These are phyloP conservation scores for Papilio polyxenes DNA, from an alignment of 1,140 invertebrate genomes.

Conservation along the genomic window DNA sequence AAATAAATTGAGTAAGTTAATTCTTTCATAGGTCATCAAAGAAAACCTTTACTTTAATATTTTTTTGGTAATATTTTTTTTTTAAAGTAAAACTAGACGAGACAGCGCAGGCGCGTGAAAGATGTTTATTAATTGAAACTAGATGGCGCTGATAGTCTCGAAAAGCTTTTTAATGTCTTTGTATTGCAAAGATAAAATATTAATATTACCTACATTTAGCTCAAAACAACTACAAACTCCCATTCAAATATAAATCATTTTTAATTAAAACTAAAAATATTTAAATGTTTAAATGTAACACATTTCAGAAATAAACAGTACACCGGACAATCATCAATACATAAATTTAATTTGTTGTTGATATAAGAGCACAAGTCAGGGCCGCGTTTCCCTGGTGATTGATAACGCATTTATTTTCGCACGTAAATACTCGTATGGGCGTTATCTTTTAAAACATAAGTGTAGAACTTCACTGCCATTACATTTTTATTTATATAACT, in stretches of 20 bases:
- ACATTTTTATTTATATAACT: too few relatives aligned
- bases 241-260: too few relatives aligned
- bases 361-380: neutral
- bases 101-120: too few relatives aligned
- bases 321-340: neutral
- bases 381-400: neutral
- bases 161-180: neutral
- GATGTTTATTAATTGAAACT: neutral
- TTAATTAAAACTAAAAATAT: neutral
- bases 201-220: too few relatives aligned
- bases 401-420: conserved; percentile 11
- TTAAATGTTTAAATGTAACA: neutral
- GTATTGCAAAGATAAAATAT: too few relatives aligned
- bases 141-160: neutral
- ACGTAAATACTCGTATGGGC: neutral
- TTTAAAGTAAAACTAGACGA: too few relatives aligned
- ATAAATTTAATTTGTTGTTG: conserved; percentile 3
- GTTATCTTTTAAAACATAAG: neutral
- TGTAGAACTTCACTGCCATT: too few relatives aligned
- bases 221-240: too few relatives aligned
- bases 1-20: too few relatives aligned
- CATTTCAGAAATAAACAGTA: neutral
- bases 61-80: too few relatives aligned
- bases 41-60: too few relatives aligned
- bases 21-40: too few relatives aligned